These are phyloP conservation scores for Emydocephalus ijimae DNA, from an alignment of 2,113 vertebrate species.

Conservation along the genomic window DNA sequence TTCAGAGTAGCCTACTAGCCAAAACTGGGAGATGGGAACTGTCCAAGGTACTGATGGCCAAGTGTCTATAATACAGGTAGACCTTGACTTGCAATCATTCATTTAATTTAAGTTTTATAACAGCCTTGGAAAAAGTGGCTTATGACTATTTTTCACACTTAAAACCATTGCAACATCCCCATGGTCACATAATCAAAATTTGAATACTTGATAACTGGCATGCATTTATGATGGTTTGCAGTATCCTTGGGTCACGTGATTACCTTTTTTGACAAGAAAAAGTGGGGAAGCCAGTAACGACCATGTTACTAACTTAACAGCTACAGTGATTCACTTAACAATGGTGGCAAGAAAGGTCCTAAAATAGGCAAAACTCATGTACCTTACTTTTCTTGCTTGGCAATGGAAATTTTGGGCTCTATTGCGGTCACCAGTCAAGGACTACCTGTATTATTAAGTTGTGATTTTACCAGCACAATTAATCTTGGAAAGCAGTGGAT, in stretches of 20 bases:
- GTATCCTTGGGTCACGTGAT: too few relatives aligned
- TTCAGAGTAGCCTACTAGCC: background rate
- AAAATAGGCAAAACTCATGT: too few relatives aligned
- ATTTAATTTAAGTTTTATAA: background rate
- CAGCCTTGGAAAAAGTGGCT: background rate
- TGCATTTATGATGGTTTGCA: too few relatives aligned
- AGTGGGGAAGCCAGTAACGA: too few relatives aligned
- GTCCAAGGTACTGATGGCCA: background rate
- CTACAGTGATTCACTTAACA: too few relatives aligned
- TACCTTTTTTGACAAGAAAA: too few relatives aligned
- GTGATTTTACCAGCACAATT: background rate
- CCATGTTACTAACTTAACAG: too few relatives aligned
- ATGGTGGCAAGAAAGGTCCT: too few relatives aligned
- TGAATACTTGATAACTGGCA: too few relatives aligned
- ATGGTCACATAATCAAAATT: background rate
- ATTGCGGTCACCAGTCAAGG: background rate
- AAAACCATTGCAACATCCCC: background rate
- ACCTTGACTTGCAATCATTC: background rate
- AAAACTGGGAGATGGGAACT: background rate
- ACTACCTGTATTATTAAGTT: background rate
- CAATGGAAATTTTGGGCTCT: too few relatives aligned
- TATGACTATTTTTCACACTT: background rate
- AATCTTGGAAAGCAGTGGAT: background rate
- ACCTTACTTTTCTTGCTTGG: too few relatives aligned
- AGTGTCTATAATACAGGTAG: background rate